These are phyloP conservation scores for Pygoscelis antarcticus DNA, from an alignment of 2,113 vertebrate species.

Conservation along the genomic window DNA sequence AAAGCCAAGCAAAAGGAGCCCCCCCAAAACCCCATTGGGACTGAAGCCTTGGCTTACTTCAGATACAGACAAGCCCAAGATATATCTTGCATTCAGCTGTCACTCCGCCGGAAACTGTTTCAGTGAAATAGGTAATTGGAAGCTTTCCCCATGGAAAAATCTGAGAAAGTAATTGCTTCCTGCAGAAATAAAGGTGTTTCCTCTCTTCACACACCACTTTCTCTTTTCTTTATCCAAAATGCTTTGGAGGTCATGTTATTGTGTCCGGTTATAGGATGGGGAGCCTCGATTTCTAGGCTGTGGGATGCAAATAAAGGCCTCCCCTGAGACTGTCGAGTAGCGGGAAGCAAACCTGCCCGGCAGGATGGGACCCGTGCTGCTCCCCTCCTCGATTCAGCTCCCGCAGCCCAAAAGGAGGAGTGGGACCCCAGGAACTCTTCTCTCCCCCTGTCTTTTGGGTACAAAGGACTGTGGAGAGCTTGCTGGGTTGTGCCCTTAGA, in stretches of 20 bases:
- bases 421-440: accelerated
- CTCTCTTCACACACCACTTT: slow-evolving; percentile 44
- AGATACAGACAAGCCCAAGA: not conserved
- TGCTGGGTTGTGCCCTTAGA: not conserved
- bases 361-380: not conserved
- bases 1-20: not conserved
- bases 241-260: slow-evolving; percentile 51
- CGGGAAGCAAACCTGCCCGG: not conserved
- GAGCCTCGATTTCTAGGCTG: not conserved
- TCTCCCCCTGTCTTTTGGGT: not conserved
- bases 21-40: not conserved
- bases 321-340: not conserved
- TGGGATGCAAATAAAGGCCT: slow-evolving; percentile 16
- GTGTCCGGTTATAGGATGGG: slow-evolving; percentile 50
- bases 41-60: not conserved
- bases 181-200: slow-evolving; percentile 70
- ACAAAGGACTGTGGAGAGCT: not conserved
- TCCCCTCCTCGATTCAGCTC: not conserved
- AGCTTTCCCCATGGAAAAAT: slow-evolving; percentile 56
- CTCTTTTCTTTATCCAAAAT: slow-evolving; percentile 62
- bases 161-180: slow-evolving; percentile 56
- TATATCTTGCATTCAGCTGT: slow-evolving; percentile 23
- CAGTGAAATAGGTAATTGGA: slow-evolving; percentile 52
- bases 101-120: not conserved
- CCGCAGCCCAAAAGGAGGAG: not conserved